Conservation (phyloP, 2,113 vertebrate species). For the Cacatua alba region DNA sequence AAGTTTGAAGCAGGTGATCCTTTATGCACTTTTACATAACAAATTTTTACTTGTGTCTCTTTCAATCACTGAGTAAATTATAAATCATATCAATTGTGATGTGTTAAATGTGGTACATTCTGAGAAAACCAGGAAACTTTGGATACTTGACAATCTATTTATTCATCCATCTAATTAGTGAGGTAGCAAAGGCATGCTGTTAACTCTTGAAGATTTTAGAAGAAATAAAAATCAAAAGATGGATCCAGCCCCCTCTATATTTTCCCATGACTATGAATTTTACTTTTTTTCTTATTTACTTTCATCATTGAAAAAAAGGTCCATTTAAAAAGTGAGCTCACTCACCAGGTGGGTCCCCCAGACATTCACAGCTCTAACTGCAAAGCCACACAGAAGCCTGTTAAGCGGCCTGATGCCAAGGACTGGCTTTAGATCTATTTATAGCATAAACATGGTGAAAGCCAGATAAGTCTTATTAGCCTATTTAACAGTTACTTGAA, state of each 20-base stretch:
- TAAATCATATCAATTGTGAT: background rate
- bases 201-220: background rate
- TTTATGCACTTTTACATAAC: background rate
- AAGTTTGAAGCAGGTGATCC: background rate
- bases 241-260: background rate
- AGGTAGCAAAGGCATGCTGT: background rate
- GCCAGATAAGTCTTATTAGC: slow-evolving; percentile 60
- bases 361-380: background rate
- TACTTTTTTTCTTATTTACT: background rate
- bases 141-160: background rate
- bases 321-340: slow-evolving; percentile 2
- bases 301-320: background rate
- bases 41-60: background rate
- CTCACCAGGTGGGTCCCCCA: slow-evolving; percentile 24
- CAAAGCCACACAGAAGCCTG: slow-evolving; percentile 46
- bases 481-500: slow-evolving; percentile 49
- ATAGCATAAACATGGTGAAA: slow-evolving; percentile 39
- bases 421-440: slow-evolving; percentile 64
- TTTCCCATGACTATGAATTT: background rate
- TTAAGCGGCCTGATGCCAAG: slow-evolving; percentile 39
- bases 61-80: background rate
- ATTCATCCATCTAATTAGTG: background rate
- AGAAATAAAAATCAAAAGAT: background rate
- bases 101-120: background rate
- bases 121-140: background rate